Evolutionary conservation across 2,113 vertebrate genomes (phyloP), one percentile per base, ranked within the genome.

Genomic region (Corythaeola cristata): DNA sequence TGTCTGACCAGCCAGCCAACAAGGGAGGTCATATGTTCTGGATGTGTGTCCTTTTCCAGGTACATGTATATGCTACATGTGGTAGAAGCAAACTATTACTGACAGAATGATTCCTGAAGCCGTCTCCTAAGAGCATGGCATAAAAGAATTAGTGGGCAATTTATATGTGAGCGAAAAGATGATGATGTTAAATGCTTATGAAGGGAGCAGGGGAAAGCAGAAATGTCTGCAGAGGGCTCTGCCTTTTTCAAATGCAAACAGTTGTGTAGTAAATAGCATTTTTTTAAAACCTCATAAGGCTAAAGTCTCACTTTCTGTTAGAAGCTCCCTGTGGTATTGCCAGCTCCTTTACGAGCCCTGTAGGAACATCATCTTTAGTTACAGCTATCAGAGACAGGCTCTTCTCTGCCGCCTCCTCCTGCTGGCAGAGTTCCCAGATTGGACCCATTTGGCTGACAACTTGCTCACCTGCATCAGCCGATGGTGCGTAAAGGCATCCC

Each of bases 371-470:
- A 20, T 41, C 44, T 88, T 89, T 81, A 87, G 64, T 64, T 86
- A 60, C 44, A 92, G 68, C 28, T 90, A 52, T 59, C 47, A 84
- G 47, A 90, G 44, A 60, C 68, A 84, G 62, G 30, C 21, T 59
- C 14, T 56, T 59, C 50, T 77, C 41, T 91, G 45, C 41, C 90
- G 41, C 79, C 37, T 30, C 27, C 62, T 95, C 44, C 53, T 66
- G 18, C 83, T 95, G 97, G 85, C 93, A 81, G 56, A 35, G 11
- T 74, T 97, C 80, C 85, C 85, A 92, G 79, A 16, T 8, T 58
- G 66, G 49, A 75, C 30, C 39, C 12, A 3, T 64, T 83, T 96
- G 68, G 52, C 76, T 90, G 32, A 28, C 22, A 62, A 8, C 22
- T 41, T 72, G 47, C 49, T 75, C 47, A 67, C 83, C 90, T 75